phyloP scores from a whole-genome alignment of 2,888 invertebrate genomes.

The Corbicula japonica region DNA sequence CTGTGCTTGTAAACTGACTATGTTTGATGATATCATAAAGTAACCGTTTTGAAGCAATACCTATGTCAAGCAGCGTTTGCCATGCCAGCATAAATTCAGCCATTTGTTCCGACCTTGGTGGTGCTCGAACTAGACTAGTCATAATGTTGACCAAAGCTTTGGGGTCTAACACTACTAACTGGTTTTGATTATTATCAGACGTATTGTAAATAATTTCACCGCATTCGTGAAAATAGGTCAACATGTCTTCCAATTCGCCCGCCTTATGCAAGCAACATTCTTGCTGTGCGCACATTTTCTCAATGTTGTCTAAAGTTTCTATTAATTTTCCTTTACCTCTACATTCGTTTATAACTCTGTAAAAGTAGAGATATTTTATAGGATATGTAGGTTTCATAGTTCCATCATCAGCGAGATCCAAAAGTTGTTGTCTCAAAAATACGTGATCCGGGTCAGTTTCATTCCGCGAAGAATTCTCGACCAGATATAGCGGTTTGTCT shows the following conservation, averaged over 20 bases:
- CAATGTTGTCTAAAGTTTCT: constrained; percentile 51
- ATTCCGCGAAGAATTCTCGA: constrained; percentile 65
- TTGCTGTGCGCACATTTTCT: constrained; percentile 35
- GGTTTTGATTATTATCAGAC: constrained; percentile 64
- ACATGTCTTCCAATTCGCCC: constrained; percentile 63
- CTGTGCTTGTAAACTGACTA: constrained; percentile 28
- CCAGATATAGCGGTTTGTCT: constrained; percentile 64
- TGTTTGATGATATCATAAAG: constrained; percentile 49
- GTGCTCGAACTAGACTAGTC: constrained; percentile 46
- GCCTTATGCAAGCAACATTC: constrained; percentile 54
- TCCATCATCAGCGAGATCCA: constrained; percentile 37
- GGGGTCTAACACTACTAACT: constrained; percentile 68
- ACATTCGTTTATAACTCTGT: constrained; percentile 63
- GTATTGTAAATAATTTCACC: constrained; percentile 70
- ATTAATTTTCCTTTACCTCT: constrained; percentile 48
- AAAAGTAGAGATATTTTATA: constrained; percentile 66
- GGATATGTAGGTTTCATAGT: constrained; percentile 63
- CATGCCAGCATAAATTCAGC: constrained; percentile 46
- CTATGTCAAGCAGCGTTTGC: constrained; percentile 48
- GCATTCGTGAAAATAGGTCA: constrained; percentile 59
- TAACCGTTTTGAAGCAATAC: constrained; percentile 40
- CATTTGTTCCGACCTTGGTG: constrained; percentile 41
- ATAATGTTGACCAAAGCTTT: constrained; percentile 67
- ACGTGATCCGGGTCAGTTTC: constrained; percentile 62
- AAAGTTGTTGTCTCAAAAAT: constrained; percentile 39